Base-by-base conservation (phyloP, 2,797 vertebrate genomes). In the Phyllotis vaccarum region DNA sequence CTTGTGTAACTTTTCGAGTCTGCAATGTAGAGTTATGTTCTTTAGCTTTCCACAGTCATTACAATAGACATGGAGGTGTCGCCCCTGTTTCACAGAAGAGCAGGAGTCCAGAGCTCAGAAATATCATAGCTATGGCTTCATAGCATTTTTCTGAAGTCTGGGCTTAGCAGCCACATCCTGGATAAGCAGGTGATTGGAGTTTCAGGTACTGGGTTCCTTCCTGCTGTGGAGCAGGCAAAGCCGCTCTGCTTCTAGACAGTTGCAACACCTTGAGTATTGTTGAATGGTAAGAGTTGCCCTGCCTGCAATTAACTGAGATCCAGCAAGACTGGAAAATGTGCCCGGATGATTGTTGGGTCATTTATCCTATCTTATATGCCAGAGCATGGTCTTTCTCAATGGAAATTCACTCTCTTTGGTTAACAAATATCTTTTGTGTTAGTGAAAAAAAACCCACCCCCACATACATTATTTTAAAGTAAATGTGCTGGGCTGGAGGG, bases 381-480 rank as follows among this genome's bases (percentile, higher is more conserved):
- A 79, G 37, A 74, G n/a, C 2, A 4, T 24, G 78, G 10, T 86
- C 21, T 64, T 60, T 54, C 27, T 56, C 37, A n/a, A 3, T 37
- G 66, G 70, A 62, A 34, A 37, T 89, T 43, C 52, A 24, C 49
- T 49, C 27, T 31, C 24, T 72, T 70, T 37, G 52, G 52, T 54
- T 60, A 70, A 24, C 40, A 37, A 22, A 43, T 40, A 19, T 8
- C 13, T 27, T 78, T 76, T 82, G n/a, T 40, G 70, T 34, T 56
- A 46, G 49, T 83, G 31, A 64, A 46, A 29, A 46, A 27, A 75
- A 2, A 34, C 14, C 16, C 10, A 58, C 21, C 16, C 21, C 13
- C 56, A 74, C 46, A 86, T 92, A n/a, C 10, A 43, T 56, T 89
- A 62, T 91, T 94, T 95, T 74, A 85, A 90, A 95, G 43, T 31